These are phyloP conservation scores for Bhutanitis thaidina DNA, from an alignment of 2,888 invertebrate genomes.

Conservation along the genomic window DNA sequence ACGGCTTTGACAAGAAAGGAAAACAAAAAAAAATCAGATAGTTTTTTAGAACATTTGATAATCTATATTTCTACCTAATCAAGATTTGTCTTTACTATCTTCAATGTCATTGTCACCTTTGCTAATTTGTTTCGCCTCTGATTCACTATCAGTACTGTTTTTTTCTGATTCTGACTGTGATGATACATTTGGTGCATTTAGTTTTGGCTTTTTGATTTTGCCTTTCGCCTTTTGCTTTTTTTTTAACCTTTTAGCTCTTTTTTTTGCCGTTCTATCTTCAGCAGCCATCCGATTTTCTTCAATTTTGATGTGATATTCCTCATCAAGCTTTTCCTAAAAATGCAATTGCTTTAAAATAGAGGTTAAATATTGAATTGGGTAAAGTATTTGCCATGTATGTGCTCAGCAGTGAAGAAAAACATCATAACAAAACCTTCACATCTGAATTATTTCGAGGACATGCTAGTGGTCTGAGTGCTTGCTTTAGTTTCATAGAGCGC, in stretches of 20 bases:
- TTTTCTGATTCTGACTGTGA: conserved; percentile 55
- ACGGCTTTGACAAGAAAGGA: no score
- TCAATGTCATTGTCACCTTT: conserved; percentile 23
- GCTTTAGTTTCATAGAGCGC: no score
- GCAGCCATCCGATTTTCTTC: conserved; percentile 86
- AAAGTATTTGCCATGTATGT: no score
- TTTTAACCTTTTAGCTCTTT: conserved; percentile 92
- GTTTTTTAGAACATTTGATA: no score
- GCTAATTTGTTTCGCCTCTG: conserved; percentile 31
- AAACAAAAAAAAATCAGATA: no score
- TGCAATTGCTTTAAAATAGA: background rate
- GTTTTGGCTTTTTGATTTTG: conserved; percentile 56
- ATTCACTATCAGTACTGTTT: conserved; percentile 32
- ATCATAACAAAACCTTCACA: no score
- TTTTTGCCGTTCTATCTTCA: conserved; percentile 93
- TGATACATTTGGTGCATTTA: conserved; percentile 27
- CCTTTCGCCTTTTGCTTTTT: conserved; percentile 80
- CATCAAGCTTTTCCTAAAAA: conserved; percentile 88
- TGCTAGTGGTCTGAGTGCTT: no score
- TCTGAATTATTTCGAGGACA: no score
- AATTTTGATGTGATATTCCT: conserved; percentile 89
- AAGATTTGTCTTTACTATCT: background rate
- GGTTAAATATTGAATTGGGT: no score
- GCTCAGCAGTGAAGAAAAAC: no score
- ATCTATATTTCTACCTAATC: no score